Conservation (phyloP, 2,113 vertebrate genomes). For the Scopus umbretta region DNA sequence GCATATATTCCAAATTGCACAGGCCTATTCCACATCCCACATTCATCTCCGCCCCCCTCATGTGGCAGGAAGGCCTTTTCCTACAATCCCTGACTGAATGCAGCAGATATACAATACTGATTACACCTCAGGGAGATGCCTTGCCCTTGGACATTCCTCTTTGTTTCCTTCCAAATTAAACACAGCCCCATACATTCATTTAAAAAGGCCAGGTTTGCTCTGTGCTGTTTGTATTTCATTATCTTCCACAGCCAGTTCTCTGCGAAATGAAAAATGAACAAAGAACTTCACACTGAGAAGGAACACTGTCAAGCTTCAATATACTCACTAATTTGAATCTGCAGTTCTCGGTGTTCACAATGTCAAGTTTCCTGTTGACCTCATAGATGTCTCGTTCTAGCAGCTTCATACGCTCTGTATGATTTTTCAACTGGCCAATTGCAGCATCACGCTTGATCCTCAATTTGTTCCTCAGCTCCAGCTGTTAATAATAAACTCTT, state of each 20-base stretch:
- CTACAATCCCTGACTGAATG: background rate
- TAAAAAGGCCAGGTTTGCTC: background rate
- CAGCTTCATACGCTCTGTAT: constrained; percentile 44
- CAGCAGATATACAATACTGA: rapidly evolving
- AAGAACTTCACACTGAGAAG: background rate
- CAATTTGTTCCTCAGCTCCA: background rate
- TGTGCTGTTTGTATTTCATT: background rate
- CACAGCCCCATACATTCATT: background rate
- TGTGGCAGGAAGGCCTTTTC: background rate
- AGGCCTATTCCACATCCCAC: background rate
- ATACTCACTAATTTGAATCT: constrained; percentile 67
- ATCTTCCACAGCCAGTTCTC: background rate
- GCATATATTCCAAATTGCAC: background rate
- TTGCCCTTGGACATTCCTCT: background rate
- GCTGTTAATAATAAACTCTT: constrained; percentile 30
- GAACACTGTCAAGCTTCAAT: background rate
- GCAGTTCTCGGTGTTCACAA: constrained; percentile 63
- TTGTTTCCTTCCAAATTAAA: background rate
- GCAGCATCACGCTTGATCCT: background rate
- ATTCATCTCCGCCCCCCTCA: background rate
- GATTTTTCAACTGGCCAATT: background rate
- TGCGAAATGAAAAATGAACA: background rate
- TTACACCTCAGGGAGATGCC: background rate
- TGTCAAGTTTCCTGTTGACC: constrained; percentile 41
- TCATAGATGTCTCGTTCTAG: constrained; percentile 65